phyloP scores from a whole-genome alignment of 2,113 vertebrate genomes.

The Malurus elegans region DNA sequence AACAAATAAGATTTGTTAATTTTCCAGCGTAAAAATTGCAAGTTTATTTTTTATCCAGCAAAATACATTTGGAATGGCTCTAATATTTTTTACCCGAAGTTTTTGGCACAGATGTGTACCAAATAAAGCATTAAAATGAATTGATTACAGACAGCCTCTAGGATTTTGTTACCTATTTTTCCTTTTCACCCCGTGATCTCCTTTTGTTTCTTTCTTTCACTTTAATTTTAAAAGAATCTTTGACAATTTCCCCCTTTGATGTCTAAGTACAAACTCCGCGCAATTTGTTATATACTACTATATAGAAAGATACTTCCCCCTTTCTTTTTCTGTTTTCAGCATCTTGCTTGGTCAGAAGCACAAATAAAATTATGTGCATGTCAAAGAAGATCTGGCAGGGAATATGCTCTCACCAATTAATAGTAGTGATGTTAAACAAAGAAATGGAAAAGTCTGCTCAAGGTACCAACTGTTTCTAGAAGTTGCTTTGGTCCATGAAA shows the following conservation, averaged over 20 bases:
- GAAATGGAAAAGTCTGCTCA: neutral
- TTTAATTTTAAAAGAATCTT: neutral
- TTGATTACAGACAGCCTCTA: neutral
- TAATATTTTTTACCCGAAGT: neutral
- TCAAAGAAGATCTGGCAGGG: neutral
- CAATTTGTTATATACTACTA: neutral
- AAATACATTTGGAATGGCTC: neutral
- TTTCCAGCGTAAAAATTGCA: neutral
- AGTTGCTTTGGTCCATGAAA: neutral
- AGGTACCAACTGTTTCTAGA: neutral
- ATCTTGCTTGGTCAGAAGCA: neutral
- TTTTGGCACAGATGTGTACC: neutral
- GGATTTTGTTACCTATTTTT: neutral
- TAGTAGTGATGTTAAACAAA: neutral
- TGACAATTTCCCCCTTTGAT: neutral
- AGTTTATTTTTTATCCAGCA: neutral
- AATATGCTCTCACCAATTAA: neutral
- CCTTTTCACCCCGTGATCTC: neutral
- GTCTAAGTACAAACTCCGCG: neutral
- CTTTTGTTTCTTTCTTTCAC: neutral
- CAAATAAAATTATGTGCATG: neutral
- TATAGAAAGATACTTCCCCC: accelerated
- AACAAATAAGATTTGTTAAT: neutral
- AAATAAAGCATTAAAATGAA: neutral
- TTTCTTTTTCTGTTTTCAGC: neutral